A percentile compares a stretch with the other conserved stretches of the same genome.
Conservation (phyloP, 2,888 invertebrate genomes). For the Coenonympha glycerion region DNA sequence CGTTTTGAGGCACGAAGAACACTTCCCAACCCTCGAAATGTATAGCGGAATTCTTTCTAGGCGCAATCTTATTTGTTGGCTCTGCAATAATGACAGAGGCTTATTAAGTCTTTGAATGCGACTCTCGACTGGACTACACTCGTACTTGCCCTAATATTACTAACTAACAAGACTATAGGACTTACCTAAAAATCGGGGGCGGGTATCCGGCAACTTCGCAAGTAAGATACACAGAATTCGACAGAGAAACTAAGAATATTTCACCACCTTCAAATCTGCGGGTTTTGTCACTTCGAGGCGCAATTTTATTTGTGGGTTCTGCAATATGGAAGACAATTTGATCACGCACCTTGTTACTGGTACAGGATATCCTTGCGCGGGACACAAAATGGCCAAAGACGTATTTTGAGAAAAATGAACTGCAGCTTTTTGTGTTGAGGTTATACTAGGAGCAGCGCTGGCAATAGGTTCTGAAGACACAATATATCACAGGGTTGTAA, state of each 20-base stretch:
- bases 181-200: slow-evolving; percentile 70
- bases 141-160: background rate
- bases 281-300: slow-evolving; percentile 72
- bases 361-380: slow-evolving; percentile 76
- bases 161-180: slow-evolving; percentile 5
- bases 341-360: slow-evolving; percentile 79
- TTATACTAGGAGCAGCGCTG: slow-evolving; percentile 69
- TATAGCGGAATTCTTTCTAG: slow-evolving; percentile 75
- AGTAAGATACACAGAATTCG: slow-evolving; percentile 60
- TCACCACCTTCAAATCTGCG: slow-evolving; percentile 57
- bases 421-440: slow-evolving; percentile 67
- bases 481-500: slow-evolving; percentile 6
- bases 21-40: slow-evolving; percentile 80
- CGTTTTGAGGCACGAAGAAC: slow-evolving; percentile 65
- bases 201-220: slow-evolving; percentile 75
- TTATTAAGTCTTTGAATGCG: slow-evolving; percentile 13
- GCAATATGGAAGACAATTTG: slow-evolving; percentile 54
- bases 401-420: slow-evolving; percentile 51
- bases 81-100: slow-evolving; percentile 43
- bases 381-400: slow-evolving; percentile 66
- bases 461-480: slow-evolving; percentile 64
- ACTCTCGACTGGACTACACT: background rate
- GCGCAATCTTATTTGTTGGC: slow-evolving; percentile 79
- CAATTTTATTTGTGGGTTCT: slow-evolving; percentile 82
- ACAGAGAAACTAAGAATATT: slow-evolving; percentile 58